These are phyloP conservation scores for Terrapene triunguis DNA, from an alignment of 2,113 vertebrate genomes.

Conservation along the genomic window DNA sequence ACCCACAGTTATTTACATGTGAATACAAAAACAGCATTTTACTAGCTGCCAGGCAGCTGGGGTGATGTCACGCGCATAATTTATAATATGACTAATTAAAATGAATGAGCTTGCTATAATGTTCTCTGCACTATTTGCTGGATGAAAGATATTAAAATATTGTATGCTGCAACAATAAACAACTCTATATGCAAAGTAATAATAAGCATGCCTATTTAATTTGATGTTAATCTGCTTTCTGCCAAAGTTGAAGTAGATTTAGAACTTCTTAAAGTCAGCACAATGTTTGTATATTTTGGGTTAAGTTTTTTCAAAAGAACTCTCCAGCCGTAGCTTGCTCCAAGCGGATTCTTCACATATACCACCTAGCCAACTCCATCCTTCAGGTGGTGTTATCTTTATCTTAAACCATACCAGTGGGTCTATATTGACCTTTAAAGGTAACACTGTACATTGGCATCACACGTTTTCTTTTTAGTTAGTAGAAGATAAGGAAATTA, in stretches of 20 bases:
- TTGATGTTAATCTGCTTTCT: slow-evolving; percentile 64
- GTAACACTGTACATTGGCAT: not conserved
- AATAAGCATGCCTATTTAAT: slow-evolving; percentile 72
- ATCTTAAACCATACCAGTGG: not conserved
- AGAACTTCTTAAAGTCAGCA: slow-evolving; percentile 47
- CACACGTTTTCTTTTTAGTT: not conserved
- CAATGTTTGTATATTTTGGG: not conserved
- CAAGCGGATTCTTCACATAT: not conserved
- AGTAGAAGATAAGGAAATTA: not conserved
- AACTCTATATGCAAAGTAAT: slow-evolving; percentile 67
- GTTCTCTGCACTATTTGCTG: slow-evolving; percentile 63
- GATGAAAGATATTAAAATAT: slow-evolving; percentile 77
- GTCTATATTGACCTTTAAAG: not conserved
- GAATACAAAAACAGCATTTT: slow-evolving; percentile 75
- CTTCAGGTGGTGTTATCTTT: accelerated
- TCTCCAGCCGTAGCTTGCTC: not conserved
- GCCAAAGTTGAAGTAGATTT: slow-evolving; percentile 50
- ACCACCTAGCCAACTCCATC: accelerated
- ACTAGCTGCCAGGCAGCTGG: slow-evolving; percentile 63
- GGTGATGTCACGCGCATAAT: slow-evolving; percentile 66
- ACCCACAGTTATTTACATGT: slow-evolving; percentile 76
- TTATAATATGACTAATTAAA: slow-evolving; percentile 84
- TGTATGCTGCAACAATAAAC: slow-evolving; percentile 62
- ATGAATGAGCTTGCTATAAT: slow-evolving; percentile 72
- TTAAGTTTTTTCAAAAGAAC: slow-evolving; percentile 28